Evolutionary conservation across 92 coral and sea anemone species (phyloP).

Genomic region (Porites evermanni): DNA sequence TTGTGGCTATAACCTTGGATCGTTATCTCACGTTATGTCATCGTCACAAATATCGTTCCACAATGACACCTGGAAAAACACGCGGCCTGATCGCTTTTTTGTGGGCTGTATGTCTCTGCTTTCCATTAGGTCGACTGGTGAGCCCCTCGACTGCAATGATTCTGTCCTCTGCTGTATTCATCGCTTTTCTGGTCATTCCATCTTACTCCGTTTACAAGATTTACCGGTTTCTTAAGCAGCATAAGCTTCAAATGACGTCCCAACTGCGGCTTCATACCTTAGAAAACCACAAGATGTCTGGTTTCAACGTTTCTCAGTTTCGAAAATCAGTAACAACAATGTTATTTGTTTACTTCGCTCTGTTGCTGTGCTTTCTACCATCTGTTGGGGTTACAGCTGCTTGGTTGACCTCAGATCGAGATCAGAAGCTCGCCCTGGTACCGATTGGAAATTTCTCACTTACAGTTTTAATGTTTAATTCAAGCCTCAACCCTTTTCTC

Average conservation of each 20-base stretch:
- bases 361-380: slow-evolving; percentile 19
- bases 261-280: neutral
- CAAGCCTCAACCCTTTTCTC: slow-evolving; percentile 27
- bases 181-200: slow-evolving; percentile 22
- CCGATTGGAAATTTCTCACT: slow-evolving; percentile 24
- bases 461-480: slow-evolving; percentile 27
- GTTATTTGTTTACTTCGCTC: slow-evolving; percentile 3
- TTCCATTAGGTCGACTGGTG: slow-evolving; percentile 27
- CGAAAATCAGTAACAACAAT: neutral
- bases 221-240: slow-evolving; percentile 32
- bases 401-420: slow-evolving; percentile 7
- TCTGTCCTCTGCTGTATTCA: slow-evolving; percentile 14
- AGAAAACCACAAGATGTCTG: neutral
- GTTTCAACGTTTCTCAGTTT: slow-evolving; percentile 16
- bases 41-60: slow-evolving; percentile 8
- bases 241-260: slow-evolving; percentile 21
- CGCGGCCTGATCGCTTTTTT: neutral
- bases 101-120: slow-evolving; percentile 19
- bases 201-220: slow-evolving; percentile 24
- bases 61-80: neutral
- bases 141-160: slow-evolving; percentile 20
- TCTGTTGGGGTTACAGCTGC: slow-evolving; percentile 24
- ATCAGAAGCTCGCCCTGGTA: neutral
- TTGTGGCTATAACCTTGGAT: slow-evolving; percentile 27
- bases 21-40: slow-evolving; percentile 19